Percentiles rank a stretch among this genome's conserved stretches.
phyloP scores from a whole-genome alignment of 2,113 vertebrate genomes.

The Poecilia latipinna region DNA sequence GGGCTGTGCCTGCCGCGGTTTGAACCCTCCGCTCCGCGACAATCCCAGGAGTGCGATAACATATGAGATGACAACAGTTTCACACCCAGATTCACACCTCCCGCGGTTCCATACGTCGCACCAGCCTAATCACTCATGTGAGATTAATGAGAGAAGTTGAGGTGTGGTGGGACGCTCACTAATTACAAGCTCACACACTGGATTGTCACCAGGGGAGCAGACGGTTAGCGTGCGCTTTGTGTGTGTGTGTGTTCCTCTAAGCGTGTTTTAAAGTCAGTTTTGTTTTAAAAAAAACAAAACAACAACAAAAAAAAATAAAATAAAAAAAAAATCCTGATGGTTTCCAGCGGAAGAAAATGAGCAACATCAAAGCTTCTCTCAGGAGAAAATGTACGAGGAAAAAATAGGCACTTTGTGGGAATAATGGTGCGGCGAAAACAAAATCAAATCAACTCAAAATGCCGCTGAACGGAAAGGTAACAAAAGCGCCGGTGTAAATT shows the following conservation, averaged over 20 bases:
- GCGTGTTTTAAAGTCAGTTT: slow-evolving; percentile 28
- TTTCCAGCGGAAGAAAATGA: slow-evolving; percentile 15
- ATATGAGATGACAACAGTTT: slow-evolving; percentile 78
- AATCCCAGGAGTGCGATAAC: slow-evolving; percentile 70
- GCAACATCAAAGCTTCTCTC: slow-evolving; percentile 34
- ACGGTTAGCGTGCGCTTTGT: slow-evolving; percentile 9
- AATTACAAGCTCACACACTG: slow-evolving; percentile 63
- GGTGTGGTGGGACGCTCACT: slow-evolving; percentile 69
- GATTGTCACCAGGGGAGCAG: slow-evolving; percentile 41
- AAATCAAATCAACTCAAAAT: slow-evolving; percentile 35
- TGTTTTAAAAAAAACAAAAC: background rate
- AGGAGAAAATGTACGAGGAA: slow-evolving; percentile 15
- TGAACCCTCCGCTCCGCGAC: slow-evolving; percentile 50
- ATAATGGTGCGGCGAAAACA: slow-evolving; percentile 7
- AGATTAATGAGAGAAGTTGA: slow-evolving; percentile 77
- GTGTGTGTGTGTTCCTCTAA: slow-evolving; percentile 18
- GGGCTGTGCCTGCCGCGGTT: slow-evolving; percentile 64
- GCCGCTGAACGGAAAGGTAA: slow-evolving; percentile 16
- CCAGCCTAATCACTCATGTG: slow-evolving; percentile 75
- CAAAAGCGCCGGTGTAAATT: background rate
- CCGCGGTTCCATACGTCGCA: slow-evolving; percentile 64
- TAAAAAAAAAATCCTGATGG: slow-evolving; percentile 8
- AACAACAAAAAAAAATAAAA: no score
- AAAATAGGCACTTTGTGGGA: slow-evolving; percentile 7
- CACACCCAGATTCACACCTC: slow-evolving; percentile 76